Evolutionary conservation across 2,888 invertebrate genomes (phyloP).

Genomic region (Lycocerus yunnanus): DNA sequence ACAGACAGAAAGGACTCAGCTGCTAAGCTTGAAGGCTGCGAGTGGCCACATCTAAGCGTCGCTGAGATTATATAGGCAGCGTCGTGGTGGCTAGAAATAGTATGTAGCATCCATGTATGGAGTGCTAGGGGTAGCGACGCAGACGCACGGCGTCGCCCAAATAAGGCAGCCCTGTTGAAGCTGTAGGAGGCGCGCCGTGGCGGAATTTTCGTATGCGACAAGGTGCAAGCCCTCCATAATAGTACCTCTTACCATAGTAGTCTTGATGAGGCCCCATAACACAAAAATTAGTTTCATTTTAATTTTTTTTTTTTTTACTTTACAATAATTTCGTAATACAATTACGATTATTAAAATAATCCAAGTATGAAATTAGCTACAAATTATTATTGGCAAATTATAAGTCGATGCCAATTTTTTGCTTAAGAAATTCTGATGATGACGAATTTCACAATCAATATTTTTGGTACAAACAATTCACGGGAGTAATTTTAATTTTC

Average conservation of each 20-base stretch:
- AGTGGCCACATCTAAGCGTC: conserved; percentile 37
- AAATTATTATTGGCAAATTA: neutral
- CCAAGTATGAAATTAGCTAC: neutral
- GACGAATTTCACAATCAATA: neutral
- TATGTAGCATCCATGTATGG: conserved; percentile 55
- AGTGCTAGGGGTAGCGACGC: conserved; percentile 52
- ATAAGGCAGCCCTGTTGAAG: conserved; percentile 49
- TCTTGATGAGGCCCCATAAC: conserved; percentile 17
- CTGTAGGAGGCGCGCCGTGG: conserved; percentile 34
- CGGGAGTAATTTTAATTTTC: neutral
- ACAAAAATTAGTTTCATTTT: neutral
- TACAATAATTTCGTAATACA: neutral
- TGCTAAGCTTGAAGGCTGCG: conserved; percentile 45
- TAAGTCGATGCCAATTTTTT: neutral
- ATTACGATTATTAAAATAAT: neutral
- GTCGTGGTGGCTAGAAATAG: conserved; percentile 49
- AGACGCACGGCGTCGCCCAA: conserved; percentile 54
- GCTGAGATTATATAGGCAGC: conserved; percentile 43
- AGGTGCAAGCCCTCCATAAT: conserved; percentile 34
- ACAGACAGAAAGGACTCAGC: conserved; percentile 45
- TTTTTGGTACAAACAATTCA: neutral
- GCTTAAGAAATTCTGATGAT: neutral
- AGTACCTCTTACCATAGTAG: conserved; percentile 30
- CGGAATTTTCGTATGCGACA: conserved; percentile 30
- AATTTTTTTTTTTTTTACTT: conserved; percentile 6